phyloP scores from a whole-genome alignment of 92 coral and sea anemone genomes.

The Porites cylindrica region DNA sequence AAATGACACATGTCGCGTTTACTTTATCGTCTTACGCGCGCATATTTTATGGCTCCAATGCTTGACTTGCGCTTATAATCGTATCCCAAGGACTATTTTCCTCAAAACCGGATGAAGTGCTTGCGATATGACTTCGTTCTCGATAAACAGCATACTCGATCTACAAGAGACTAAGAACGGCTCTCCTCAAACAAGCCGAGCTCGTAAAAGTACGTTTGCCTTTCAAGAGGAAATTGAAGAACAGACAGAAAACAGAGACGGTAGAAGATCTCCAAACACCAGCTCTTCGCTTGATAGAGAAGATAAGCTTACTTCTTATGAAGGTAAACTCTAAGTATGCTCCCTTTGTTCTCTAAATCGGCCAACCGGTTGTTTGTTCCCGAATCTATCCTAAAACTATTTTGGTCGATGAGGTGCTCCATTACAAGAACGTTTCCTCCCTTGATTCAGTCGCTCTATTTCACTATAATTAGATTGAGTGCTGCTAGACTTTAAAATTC shows the following conservation, averaged over 20 bases:
- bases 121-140: constrained; percentile 44
- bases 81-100: neutral
- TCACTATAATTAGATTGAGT: neutral
- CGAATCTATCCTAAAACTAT: neutral
- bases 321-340: constrained; percentile 16
- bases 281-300: constrained; percentile 16
- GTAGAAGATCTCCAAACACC: constrained; percentile 28
- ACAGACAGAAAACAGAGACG: neutral
- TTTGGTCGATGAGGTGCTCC: neutral
- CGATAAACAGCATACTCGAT: constrained; percentile 46
- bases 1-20: constrained; percentile 51
- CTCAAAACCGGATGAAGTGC: constrained; percentile 27
- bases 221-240: constrained; percentile 17
- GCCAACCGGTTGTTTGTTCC: neutral
- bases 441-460: neutral
- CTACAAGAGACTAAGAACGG: constrained; percentile 28
- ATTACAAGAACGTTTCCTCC: neutral
- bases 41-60: constrained; percentile 41
- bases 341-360: neutral
- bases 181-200: neutral
- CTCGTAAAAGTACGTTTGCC: neutral
- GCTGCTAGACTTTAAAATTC: neutral
- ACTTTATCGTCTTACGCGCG: constrained; percentile 25
- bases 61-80: constrained; percentile 16
- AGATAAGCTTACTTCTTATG: constrained; percentile 19